These are phyloP conservation scores for Morpho achilles DNA, from an alignment of 2,888 invertebrate genomes.

Conservation along the genomic window DNA sequence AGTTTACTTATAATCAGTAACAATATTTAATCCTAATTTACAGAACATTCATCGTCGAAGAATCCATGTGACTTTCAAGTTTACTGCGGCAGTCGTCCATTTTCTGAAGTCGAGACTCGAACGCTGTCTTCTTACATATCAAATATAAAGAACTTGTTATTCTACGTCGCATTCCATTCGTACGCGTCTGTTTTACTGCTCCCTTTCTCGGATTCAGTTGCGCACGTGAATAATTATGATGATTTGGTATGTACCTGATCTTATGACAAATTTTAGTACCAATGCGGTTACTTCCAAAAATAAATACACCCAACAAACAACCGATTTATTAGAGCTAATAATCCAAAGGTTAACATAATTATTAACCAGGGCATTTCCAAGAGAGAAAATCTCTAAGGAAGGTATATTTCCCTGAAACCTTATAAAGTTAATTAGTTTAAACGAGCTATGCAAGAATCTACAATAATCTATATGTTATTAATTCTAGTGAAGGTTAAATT, in stretches of 20 bases:
- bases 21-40: not conserved
- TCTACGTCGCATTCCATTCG: slow-evolving; percentile 87
- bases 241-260: slow-evolving; percentile 49
- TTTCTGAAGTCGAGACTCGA: slow-evolving; percentile 85
- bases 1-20: too few species aligned
- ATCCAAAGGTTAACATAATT: too few species aligned
- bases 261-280: not conserved
- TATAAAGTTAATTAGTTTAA: too few species aligned
- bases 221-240: slow-evolving; percentile 69
- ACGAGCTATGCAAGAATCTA: too few species aligned
- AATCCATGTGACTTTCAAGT: slow-evolving; percentile 82
- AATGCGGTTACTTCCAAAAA: not conserved
- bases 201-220: slow-evolving; percentile 81
- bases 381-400: too few species aligned
- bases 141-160: slow-evolving; percentile 70
- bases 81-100: slow-evolving; percentile 82
- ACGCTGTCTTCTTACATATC: slow-evolving; percentile 77
- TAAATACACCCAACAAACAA: not conserved
- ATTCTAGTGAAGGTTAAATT: too few species aligned
- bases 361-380: too few species aligned
- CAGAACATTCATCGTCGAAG: slow-evolving; percentile 54
- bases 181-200: slow-evolving; percentile 84
- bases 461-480: too few species aligned
- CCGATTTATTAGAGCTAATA: not conserved
- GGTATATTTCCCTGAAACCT: too few species aligned